Evolutionary conservation across 30 jellyfish, hydroid and myxozoan genomes (phyloP).

Genomic region (Aurelia sp.): DNA sequence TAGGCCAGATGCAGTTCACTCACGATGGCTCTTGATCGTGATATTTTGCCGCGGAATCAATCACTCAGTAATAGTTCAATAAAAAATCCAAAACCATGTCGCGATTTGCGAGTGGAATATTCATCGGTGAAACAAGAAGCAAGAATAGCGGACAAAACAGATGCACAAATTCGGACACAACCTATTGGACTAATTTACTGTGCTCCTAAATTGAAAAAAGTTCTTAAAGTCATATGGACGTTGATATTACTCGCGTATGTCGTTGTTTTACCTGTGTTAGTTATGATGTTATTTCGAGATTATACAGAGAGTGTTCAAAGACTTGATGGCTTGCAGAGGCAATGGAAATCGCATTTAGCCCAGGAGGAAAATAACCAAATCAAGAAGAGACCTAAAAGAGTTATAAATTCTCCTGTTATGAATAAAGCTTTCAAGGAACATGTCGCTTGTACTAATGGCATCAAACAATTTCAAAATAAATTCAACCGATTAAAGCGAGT

Average conservation of each 20-base stretch:
- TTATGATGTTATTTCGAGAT: constrained; percentile 57
- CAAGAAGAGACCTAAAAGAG: constrained; percentile 23
- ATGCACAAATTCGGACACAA: constrained; percentile 67
- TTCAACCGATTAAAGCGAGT: neutral
- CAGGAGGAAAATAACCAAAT: constrained; percentile 7
- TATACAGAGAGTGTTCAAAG: constrained; percentile 35
- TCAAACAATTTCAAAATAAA: constrained; percentile 20
- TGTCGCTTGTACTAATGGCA: constrained; percentile 16
- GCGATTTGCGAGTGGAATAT: constrained; percentile 61
- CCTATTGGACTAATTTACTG: constrained; percentile 75
- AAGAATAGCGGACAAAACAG: constrained; percentile 61
- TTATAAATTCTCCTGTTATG: constrained; percentile 14
- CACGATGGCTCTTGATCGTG: constrained; percentile 66
- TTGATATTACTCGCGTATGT: constrained; percentile 50
- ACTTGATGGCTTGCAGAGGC: constrained; percentile 17
- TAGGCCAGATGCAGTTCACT: neutral
- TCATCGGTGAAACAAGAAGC: constrained; percentile 70
- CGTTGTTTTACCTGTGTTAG: constrained; percentile 51
- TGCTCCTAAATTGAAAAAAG: constrained; percentile 60
- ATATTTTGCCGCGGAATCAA: constrained; percentile 54
- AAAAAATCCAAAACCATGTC: constrained; percentile 64
- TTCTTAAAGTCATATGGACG: constrained; percentile 61
- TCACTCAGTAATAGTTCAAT: constrained; percentile 55
- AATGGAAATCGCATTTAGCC: constrained; percentile 46
- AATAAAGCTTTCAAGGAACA: constrained; percentile 24